A percentile compares a stretch with the other conserved stretches of the same genome.
Evolutionary conservation across 2,888 invertebrate genomes (phyloP).

Genomic region (Maniola hyperantus): DNA sequence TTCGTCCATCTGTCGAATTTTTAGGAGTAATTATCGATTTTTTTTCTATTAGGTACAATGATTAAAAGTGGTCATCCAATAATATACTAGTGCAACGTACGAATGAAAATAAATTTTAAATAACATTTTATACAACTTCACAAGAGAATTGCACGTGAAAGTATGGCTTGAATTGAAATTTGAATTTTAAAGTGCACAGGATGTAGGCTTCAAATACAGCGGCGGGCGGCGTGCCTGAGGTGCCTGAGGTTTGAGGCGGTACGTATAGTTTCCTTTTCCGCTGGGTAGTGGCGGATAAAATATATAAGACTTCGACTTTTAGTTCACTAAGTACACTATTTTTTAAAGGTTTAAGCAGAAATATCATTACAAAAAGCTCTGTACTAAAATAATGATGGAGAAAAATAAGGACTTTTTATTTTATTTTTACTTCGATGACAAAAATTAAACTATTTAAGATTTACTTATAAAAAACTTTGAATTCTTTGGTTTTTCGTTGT

Average conservation of each 20-base stretch:
- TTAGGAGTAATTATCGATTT: too few species aligned
- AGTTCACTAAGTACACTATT: conserved; percentile 8
- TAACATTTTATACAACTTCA: conserved; percentile 19
- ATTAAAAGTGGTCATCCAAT: not conserved
- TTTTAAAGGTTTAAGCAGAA: not conserved
- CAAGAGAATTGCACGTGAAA: conserved; percentile 26
- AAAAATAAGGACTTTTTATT: too few species aligned
- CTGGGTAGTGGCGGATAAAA: conserved; percentile 45
- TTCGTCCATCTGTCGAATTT: too few species aligned
- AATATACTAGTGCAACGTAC: not conserved
- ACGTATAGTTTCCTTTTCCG: conserved; percentile 53
- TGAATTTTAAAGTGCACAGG: conserved; percentile 48
- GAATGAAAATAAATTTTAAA: conserved; percentile 19
- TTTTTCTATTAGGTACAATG: not conserved
- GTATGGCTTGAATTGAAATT: conserved; percentile 41
- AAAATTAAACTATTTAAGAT: too few species aligned
- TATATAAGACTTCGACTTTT: conserved; percentile 41
- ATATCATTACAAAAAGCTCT: not conserved
- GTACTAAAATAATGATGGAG: too few species aligned
- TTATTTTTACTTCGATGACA: too few species aligned
- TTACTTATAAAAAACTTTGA: too few species aligned
- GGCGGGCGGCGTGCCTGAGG: conserved; percentile 48
- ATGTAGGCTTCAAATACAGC: conserved; percentile 52
- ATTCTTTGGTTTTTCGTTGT: too few species aligned
- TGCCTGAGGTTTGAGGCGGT: conserved; percentile 46